phyloP scores from a whole-genome alignment of 2,888 invertebrate species.

The Acanthosoma haemorrhoidale region DNA sequence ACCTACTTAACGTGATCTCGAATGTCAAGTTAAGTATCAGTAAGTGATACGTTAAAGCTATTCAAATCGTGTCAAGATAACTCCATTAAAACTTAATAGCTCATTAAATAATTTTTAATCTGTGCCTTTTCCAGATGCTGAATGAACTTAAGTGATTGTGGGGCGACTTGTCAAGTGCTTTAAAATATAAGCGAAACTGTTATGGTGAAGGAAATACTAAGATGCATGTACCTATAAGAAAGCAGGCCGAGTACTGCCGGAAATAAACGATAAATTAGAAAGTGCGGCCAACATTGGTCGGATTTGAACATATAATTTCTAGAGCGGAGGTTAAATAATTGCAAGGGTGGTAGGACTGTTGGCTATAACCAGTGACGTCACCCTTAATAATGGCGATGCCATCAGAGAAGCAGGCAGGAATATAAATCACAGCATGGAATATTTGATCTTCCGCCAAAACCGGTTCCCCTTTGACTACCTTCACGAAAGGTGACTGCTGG shows the following conservation, averaged over 20 bases:
- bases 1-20: too few species aligned
- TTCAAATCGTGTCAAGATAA: too few species aligned
- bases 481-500: not conserved
- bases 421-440: constrained; percentile 10
- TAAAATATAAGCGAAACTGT: too few species aligned
- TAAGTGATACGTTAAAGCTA: too few species aligned
- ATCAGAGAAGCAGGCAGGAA: not conserved
- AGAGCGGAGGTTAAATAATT: not conserved
- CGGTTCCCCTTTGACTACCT: constrained; percentile 10
- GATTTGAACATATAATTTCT: constrained; percentile 14
- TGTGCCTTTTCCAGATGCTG: too few species aligned
- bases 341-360: constrained; percentile 7
- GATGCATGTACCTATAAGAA: too few species aligned
- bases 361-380: constrained; percentile 1
- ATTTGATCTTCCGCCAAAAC: constrained; percentile 14
- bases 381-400: constrained; percentile 8
- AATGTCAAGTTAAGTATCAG: too few species aligned
- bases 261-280: constrained; percentile 2
- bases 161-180: too few species aligned
- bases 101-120: too few species aligned
- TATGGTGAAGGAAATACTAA: too few species aligned
- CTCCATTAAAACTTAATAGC: too few species aligned
- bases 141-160: too few species aligned
- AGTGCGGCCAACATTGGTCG: not conserved
- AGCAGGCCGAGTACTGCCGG: not conserved